A percentile compares a stretch with the other conserved stretches of the same genome.
phyloP scores from a whole-genome alignment of 2,113 vertebrate species.

The Mugil cephalus region DNA sequence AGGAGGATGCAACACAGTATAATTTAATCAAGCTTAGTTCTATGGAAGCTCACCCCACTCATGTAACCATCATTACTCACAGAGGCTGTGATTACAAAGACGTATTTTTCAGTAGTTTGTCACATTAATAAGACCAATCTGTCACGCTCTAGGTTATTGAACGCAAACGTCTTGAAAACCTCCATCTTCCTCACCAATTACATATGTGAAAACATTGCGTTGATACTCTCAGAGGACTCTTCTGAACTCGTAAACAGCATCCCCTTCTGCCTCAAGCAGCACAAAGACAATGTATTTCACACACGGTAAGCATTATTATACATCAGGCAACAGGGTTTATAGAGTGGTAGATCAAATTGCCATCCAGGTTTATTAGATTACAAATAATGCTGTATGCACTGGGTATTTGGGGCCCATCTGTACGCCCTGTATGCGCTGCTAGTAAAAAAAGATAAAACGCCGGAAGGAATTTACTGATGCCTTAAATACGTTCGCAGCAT shows the following conservation, averaged over 20 bases:
- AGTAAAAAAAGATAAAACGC: not conserved
- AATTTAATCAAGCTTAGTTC: too few relatives aligned
- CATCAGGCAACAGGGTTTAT: not conserved
- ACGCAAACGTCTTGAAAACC: not conserved
- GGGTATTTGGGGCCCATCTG: not conserved
- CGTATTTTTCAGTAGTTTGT: not conserved
- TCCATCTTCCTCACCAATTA: conserved; percentile 9
- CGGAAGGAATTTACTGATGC: not conserved
- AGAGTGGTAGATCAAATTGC: not conserved
- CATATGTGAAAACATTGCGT: conserved; percentile 11
- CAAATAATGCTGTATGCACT: not conserved
- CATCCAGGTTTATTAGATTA: not conserved
- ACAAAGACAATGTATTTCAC: too few relatives aligned
- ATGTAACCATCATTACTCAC: too few relatives aligned
- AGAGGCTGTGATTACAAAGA: too few relatives aligned
- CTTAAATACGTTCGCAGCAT: too few relatives aligned
- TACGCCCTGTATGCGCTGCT: not conserved
- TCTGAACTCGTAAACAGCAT: too few relatives aligned
- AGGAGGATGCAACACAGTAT: too few relatives aligned
- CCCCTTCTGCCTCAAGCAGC: too few relatives aligned
- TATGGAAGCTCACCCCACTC: too few relatives aligned
- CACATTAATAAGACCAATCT: not conserved
- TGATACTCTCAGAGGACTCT: not conserved
- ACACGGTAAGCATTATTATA: not conserved
- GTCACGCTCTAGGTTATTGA: conserved; percentile 24